Base-by-base conservation (phyloP, 2,888 invertebrate genomes). In the Pocota personata region DNA sequence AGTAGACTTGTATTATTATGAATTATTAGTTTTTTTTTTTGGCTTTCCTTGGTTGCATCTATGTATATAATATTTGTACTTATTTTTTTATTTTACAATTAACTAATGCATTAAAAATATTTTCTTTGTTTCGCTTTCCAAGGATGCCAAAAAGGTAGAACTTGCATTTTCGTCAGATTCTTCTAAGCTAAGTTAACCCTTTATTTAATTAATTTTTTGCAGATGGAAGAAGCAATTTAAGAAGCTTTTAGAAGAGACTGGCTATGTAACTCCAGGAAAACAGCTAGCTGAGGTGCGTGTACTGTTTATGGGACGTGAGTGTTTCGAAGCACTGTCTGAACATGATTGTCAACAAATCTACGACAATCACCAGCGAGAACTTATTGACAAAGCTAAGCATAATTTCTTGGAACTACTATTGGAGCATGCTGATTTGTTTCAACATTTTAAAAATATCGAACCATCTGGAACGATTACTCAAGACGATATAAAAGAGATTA, bases 191-290 rank as follows among this genome's bases (percentile, higher is more conserved):
- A 52, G 32, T 40, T 52, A 62, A 66, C 14, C 46, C 60, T 5
- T 1, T 19, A 55, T 55, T 77, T 77, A 48, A 40, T 76, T 62
- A n/a, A 19, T 21, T 67, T 8, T 55, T 87, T 88, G 78, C 91
- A 98, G 98, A 93, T 97, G 97, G 96, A 97, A 97, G 92, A 96
- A 97, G 90, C 97, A 98, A 91, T 99, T 99, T 93, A 97, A 97
- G 92, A 96, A 97, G 90, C 94, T 98, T 19, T 94, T 99, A 72
- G 97, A 98, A 92, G 98, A 98, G 92, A 98, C 98, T 0, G 97
- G 97, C 1, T 98, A 98, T 92, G 98, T 98, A 32, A 98, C 98
- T 0, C 98, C 98, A 1, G 98, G 98, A n/a, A 98, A 98, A 93
- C 96, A 96, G 89, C 93, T 98, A 87, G 95, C 96, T 0, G 98